phyloP scores from a whole-genome alignment of 2,797 vertebrate genomes.

The Anguilla obscura region DNA sequence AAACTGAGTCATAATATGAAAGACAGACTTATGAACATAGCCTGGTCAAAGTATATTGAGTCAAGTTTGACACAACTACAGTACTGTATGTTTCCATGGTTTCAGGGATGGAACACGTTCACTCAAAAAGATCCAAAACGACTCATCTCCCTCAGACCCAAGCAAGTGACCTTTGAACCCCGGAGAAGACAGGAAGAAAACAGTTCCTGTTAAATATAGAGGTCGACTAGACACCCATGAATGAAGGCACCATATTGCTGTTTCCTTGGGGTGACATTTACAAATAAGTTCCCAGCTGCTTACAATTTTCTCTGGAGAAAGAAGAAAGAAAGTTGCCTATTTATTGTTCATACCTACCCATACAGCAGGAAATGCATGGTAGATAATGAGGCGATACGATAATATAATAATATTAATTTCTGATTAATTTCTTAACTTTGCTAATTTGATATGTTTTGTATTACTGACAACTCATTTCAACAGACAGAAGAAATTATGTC shows the following conservation, averaged over 20 bases:
- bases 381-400: neutral
- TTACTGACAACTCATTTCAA: neutral
- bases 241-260: constrained; percentile 74
- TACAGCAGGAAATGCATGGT: neutral
- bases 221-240: constrained; percentile 76
- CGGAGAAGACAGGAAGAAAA: constrained; percentile 78
- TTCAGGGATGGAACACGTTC: neutral
- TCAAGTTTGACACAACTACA: neutral
- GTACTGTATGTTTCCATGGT: neutral
- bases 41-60: neutral
- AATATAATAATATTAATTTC: neutral
- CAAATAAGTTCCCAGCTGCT: constrained; percentile 77
- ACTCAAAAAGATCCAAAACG: neutral
- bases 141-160: constrained; percentile 56
- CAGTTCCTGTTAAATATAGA: constrained; percentile 76
- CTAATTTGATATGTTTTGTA: neutral
- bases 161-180: constrained; percentile 74
- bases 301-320: constrained; percentile 33
- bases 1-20: neutral
- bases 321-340: neutral
- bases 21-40: neutral
- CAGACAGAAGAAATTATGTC: no score
- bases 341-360: neutral
- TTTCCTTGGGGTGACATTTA: constrained; percentile 73
- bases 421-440: neutral